Base-by-base conservation (phyloP, 1,140 invertebrate species). In the Mamestra configurata region DNA sequence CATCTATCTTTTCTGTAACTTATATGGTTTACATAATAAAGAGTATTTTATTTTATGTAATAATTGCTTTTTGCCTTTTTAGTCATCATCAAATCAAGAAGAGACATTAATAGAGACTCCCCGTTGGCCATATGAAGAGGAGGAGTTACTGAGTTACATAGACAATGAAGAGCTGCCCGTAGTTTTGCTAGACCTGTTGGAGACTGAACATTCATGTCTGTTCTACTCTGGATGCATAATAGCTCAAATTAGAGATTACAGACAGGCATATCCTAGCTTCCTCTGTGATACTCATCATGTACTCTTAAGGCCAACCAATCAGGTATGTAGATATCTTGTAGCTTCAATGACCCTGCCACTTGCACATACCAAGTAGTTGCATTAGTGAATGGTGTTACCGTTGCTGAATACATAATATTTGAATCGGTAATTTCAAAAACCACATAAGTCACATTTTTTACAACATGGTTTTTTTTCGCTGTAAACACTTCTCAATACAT, bases 221-320 rank as follows among this genome's bases (percentile, higher is more conserved):
- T 99, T 98, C 95, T 98, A 99, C 89, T 97, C 97, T 83, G 98
- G 98, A 35, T 99, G 98, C 95, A 97, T 99, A 59, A 98, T 99
- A 88, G 97, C 97, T 81, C 98, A 99, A 96, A 96, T 99, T 81
- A 96, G 98, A 88, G 98, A 99, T 95, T 98, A 98, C 90, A 96
- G 98, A 83, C 97, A 98, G 93, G 96, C 96, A 79, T 97, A 97
- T 94, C 96, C 96, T 82, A 97, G 96, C 92, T 96, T 96, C 92
- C 91, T 96, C 86, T 97, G 97, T 95, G 97, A 97, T 95, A 96
- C 97, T 85, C 97, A 97, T 95, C 97, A 98, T 96, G 98, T 99
- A 78, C 95, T 99, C 80, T 96, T 99, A 75, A 97, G 97, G 93
- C 98, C 98, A 83, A 98, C 98, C 49, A 97, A 97, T 89, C 97